Percentiles rank a stretch among this genome's conserved stretches.
phyloP scores from a whole-genome alignment of 2,113 vertebrate genomes.

The Lepisosteus oculatus region DNA sequence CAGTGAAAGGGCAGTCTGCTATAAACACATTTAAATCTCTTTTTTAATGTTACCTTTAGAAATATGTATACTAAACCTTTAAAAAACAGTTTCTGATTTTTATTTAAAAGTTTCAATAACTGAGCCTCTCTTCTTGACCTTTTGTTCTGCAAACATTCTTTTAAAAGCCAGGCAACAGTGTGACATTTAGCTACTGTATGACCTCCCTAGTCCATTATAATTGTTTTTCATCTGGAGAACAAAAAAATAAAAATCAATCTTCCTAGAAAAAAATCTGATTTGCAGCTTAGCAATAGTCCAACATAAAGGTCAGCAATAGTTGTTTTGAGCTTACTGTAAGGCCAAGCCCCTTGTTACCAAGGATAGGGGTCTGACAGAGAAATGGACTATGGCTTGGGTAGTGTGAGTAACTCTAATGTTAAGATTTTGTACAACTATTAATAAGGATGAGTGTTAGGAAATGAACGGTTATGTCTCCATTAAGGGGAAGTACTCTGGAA shows the following conservation, averaged over 20 bases:
- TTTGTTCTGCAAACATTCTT: conserved; percentile 46
- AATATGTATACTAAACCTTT: conserved; percentile 24
- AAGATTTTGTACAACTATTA: no score
- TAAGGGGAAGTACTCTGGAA: no score
- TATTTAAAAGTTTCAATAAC: conserved; percentile 36
- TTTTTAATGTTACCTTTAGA: conserved; percentile 26
- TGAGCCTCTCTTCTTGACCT: conserved; percentile 41
- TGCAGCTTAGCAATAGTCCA: conserved; percentile 10
- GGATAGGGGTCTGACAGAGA: no score
- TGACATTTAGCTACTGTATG: conserved; percentile 40
- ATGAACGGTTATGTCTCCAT: no score
- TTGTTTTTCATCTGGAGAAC: conserved; percentile 48
- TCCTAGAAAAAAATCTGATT: conserved; percentile 26
- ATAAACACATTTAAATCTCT: conserved; percentile 16
- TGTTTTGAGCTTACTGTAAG: conserved; percentile 5
- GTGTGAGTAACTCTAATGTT: no score
- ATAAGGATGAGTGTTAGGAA: no score
- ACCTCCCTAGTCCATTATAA: conserved; percentile 42
- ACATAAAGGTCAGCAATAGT: conserved; percentile 46
- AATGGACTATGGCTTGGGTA: no score
- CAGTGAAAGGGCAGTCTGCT: no score
- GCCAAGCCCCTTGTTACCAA: neutral
- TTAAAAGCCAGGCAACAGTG: conserved; percentile 37
- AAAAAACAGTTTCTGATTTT: conserved; percentile 26
- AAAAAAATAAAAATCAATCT: conserved; percentile 25